A percentile compares a stretch with the other conserved stretches of the same genome.
phyloP scores from a whole-genome alignment of 2,797 vertebrate genomes.

The Tadarida brasiliensis region DNA sequence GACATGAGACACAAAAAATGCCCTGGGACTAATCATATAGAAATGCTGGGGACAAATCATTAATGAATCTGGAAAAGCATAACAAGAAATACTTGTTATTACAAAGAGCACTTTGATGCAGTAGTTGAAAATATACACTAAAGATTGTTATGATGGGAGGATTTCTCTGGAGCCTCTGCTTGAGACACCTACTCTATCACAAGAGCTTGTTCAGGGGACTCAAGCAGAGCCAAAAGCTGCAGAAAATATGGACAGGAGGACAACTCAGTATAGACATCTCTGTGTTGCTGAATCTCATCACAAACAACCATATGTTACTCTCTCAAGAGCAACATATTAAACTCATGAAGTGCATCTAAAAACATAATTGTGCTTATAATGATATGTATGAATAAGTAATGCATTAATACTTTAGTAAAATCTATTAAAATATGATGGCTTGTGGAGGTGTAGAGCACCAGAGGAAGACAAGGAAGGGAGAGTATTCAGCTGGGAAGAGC shows the following conservation, averaged over 20 bases:
- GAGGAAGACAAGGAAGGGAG: not conserved
- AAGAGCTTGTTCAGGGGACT: not conserved
- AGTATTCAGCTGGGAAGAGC: not conserved
- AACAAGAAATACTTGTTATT: conserved; percentile 39
- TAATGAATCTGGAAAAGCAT: not conserved
- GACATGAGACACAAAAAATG: not conserved
- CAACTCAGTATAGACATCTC: not conserved
- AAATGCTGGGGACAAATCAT: not conserved
- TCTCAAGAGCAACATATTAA: conserved; percentile 36
- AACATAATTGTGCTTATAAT: conserved; percentile 43
- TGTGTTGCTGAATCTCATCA: not conserved
- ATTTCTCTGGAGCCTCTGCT: not conserved
- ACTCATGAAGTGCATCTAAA: conserved; percentile 10
- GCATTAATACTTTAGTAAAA: conserved; percentile 29
- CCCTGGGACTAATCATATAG: not conserved
- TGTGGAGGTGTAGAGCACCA: not conserved
- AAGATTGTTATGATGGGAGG: not conserved
- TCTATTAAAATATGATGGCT: not conserved
- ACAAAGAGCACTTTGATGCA: not conserved
- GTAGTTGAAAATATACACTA: not conserved
- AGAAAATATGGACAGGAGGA: not conserved
- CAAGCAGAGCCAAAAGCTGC: not conserved
- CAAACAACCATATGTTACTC: not conserved
- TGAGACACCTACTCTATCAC: not conserved
- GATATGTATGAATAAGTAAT: conserved; percentile 26